These are phyloP conservation scores for Himalopsyche anomala DNA, from an alignment of 2,888 invertebrate genomes.

Conservation along the genomic window DNA sequence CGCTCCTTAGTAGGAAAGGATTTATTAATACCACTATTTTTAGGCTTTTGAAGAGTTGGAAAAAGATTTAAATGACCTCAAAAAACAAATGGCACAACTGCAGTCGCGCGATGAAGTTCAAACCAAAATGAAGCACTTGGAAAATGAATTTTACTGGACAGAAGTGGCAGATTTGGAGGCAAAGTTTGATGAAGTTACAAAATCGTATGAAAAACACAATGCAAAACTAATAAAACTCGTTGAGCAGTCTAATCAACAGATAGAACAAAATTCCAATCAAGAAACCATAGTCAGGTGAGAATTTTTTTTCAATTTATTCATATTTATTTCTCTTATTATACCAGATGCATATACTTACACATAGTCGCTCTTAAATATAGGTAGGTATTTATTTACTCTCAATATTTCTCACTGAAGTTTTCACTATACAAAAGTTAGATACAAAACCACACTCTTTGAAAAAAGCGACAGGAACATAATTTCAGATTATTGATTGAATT, in stretches of 20 bases:
- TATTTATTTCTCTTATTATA: too few relatives aligned
- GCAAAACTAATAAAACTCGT: constrained; percentile 71
- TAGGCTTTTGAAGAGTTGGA: constrained; percentile 72
- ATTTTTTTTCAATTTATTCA: not conserved
- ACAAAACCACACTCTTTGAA: too few relatives aligned
- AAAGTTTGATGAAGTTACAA: constrained; percentile 67
- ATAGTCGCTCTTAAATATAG: too few relatives aligned
- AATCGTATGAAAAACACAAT: constrained; percentile 73
- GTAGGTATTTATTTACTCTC: too few relatives aligned
- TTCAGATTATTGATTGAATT: too few relatives aligned
- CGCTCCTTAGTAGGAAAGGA: too few relatives aligned
- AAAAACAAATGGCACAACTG: constrained; percentile 76
- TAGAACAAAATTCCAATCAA: constrained; percentile 70
- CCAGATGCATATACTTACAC: too few relatives aligned
- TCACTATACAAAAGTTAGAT: too few relatives aligned
- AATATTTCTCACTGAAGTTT: too few relatives aligned
- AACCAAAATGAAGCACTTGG: constrained; percentile 72
- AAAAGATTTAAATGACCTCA: constrained; percentile 76
- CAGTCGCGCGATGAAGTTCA: constrained; percentile 77
- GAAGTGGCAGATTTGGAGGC: constrained; percentile 72
- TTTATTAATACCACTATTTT: constrained; percentile 22
- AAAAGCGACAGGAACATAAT: too few relatives aligned
- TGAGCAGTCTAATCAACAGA: constrained; percentile 70
- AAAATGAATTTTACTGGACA: constrained; percentile 78
- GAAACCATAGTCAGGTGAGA: constrained; percentile 74